phyloP scores from a whole-genome alignment of 2,113 vertebrate species.

The Anguilla japonica region DNA sequence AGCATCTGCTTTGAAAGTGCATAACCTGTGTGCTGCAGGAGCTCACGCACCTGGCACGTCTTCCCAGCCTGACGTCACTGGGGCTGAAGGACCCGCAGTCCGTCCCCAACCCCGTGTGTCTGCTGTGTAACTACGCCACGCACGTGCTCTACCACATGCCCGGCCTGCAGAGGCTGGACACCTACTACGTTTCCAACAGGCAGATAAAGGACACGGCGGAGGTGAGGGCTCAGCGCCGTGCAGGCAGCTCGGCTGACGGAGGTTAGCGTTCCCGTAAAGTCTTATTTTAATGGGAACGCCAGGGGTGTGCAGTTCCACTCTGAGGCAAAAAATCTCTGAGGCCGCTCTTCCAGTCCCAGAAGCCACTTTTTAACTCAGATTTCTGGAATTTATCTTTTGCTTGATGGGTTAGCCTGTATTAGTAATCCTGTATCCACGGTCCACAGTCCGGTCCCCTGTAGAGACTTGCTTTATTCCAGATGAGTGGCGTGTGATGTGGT shows the following conservation, averaged over 20 bases:
- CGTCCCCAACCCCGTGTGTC: slow-evolving; percentile 79
- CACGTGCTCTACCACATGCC: slow-evolving; percentile 86
- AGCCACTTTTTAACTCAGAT: not conserved
- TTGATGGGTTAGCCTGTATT: not conserved
- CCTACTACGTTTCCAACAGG: slow-evolving; percentile 74
- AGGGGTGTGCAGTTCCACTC: no score
- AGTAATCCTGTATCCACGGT: not conserved
- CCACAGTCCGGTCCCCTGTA: not conserved
- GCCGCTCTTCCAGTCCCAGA: no score
- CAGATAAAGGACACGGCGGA: slow-evolving; percentile 80
- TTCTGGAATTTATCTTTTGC: not conserved
- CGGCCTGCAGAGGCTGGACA: slow-evolving; percentile 77
- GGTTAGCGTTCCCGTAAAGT: not conserved
- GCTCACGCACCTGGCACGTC: slow-evolving; percentile 71
- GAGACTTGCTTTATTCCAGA: not conserved
- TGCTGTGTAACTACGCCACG: slow-evolving; percentile 81
- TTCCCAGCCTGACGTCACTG: slow-evolving; percentile 73
- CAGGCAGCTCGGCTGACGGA: not conserved
- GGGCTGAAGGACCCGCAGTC: slow-evolving; percentile 79
- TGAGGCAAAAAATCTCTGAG: no score
- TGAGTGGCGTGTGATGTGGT: not conserved
- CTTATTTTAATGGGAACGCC: not conserved
- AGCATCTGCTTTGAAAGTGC: not conserved
- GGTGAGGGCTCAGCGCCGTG: slow-evolving; percentile 56
- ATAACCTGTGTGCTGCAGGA: slow-evolving; percentile 68